Percentiles rank a stretch among this genome's conserved stretches.
Evolutionary conservation across 2,888 invertebrate species (phyloP).

Genomic region (Pteria penguin): DNA sequence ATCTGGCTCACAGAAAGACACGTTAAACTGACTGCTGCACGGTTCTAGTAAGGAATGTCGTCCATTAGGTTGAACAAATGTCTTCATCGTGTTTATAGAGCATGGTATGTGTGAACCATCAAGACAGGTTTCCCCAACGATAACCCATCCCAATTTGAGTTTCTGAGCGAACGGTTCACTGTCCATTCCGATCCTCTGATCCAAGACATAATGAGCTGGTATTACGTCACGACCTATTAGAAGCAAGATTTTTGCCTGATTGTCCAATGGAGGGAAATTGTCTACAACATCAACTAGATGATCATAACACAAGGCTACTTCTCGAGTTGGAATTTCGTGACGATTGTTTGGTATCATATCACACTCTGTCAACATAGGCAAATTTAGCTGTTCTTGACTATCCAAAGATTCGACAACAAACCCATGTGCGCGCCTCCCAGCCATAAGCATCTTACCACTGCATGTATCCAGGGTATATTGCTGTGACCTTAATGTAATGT

Average conservation of each 20-base stretch:
- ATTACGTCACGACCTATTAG: conserved; percentile 13
- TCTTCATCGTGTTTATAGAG: conserved; percentile 16
- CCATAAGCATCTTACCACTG: conserved; percentile 16
- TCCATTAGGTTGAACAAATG: conserved; percentile 25
- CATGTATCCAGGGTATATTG: conserved; percentile 26
- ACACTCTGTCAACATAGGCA: conserved; percentile 44
- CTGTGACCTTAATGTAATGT: not conserved
- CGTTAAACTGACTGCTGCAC: conserved; percentile 10
- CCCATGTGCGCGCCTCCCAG: conserved; percentile 30
- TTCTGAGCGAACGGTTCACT: conserved; percentile 26
- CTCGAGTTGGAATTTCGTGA: conserved; percentile 37
- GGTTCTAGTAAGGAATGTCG: conserved; percentile 11
- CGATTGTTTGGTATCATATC: conserved; percentile 26
- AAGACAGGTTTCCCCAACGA: conserved; percentile 36
- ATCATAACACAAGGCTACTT: conserved; percentile 11
- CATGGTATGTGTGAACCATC: conserved; percentile 18
- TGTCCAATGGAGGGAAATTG: not conserved
- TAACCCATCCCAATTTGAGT: conserved; percentile 29
- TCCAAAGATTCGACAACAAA: conserved; percentile 38
- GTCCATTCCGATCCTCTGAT: conserved; percentile 1
- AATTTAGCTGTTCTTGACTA: conserved; percentile 9
- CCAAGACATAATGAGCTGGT: conserved; percentile 15
- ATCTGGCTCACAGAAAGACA: not conserved
- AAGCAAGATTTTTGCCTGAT: conserved; percentile 14
- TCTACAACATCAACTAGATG: conserved; percentile 22